Conservation (phyloP, 1,140 invertebrate species). For the Brachystomella parvula region DNA sequence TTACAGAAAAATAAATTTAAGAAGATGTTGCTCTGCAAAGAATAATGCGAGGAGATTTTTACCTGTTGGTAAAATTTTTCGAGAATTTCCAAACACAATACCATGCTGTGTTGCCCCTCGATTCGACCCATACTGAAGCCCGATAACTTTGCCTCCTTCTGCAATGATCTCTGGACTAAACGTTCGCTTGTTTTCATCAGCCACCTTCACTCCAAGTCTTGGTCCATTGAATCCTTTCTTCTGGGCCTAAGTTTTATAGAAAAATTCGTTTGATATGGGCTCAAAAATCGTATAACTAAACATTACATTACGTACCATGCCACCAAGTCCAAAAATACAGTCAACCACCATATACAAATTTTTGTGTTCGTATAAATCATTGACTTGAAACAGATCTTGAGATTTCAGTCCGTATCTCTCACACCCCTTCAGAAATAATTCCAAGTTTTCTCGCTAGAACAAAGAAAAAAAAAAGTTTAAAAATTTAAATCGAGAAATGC, state of each 20-base stretch:
- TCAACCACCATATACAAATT: slow-evolving; percentile 52
- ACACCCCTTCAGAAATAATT: slow-evolving; percentile 55
- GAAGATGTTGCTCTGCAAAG: neutral
- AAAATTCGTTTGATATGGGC: slow-evolving; percentile 9
- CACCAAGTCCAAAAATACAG: slow-evolving; percentile 37
- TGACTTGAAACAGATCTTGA: slow-evolving; percentile 54
- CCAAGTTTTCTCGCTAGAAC: slow-evolving; percentile 56
- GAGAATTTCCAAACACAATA: slow-evolving; percentile 51
- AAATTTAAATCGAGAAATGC: neutral
- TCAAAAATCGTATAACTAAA: slow-evolving; percentile 1
- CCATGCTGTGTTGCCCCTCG: slow-evolving; percentile 49
- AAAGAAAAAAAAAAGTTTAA: slow-evolving; percentile 21
- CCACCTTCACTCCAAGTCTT: slow-evolving; percentile 51
- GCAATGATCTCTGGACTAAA: slow-evolving; percentile 48
- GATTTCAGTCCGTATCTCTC: slow-evolving; percentile 53
- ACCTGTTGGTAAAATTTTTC: slow-evolving; percentile 49
- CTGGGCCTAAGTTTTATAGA: slow-evolving; percentile 44
- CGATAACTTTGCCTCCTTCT: slow-evolving; percentile 49
- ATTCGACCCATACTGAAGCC: slow-evolving; percentile 50
- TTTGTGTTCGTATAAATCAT: slow-evolving; percentile 57
- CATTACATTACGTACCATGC: slow-evolving; percentile 26
- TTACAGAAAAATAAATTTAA: neutral
- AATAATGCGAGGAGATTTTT: slow-evolving; percentile 8
- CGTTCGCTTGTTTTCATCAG: slow-evolving; percentile 47
- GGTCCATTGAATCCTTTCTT: slow-evolving; percentile 48